Conservation (phyloP, 2,888 invertebrate genomes). For the Cephalotes varians region DNA sequence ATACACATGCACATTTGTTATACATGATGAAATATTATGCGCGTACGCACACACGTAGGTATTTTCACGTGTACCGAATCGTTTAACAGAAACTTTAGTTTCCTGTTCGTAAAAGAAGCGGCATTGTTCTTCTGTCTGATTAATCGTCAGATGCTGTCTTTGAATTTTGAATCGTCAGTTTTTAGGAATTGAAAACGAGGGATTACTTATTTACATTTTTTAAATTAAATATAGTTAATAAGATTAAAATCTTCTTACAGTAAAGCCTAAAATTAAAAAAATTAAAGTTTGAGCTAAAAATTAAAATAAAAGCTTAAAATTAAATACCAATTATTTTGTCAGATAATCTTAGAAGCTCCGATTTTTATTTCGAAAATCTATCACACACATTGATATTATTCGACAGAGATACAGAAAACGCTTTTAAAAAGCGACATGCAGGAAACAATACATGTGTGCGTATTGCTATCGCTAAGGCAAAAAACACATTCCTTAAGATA, state of each 20-base stretch:
- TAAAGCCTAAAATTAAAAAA: background rate
- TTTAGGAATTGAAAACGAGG: background rate
- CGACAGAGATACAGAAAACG: background rate
- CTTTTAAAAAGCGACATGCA: background rate
- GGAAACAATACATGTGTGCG: background rate
- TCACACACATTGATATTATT: background rate
- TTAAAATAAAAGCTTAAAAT: background rate
- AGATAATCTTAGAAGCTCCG: background rate
- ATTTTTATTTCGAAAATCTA: background rate
- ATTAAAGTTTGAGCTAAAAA: background rate
- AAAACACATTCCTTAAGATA: constrained; percentile 31
- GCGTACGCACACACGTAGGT: background rate
- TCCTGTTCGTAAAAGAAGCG: background rate
- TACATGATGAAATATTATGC: constrained; percentile 8
- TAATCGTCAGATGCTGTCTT: background rate
- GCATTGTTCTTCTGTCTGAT: background rate
- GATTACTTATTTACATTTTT: background rate
- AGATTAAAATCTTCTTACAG: background rate
- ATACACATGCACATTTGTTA: constrained; percentile 24
- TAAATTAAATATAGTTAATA: background rate
- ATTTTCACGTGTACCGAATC: background rate
- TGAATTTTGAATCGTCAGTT: background rate
- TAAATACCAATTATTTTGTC: background rate
- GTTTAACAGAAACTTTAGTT: background rate
- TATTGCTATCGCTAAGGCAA: background rate